phyloP scores from a whole-genome alignment of 64 coral and sea anemone genomes.

The Porites lutea region DNA sequence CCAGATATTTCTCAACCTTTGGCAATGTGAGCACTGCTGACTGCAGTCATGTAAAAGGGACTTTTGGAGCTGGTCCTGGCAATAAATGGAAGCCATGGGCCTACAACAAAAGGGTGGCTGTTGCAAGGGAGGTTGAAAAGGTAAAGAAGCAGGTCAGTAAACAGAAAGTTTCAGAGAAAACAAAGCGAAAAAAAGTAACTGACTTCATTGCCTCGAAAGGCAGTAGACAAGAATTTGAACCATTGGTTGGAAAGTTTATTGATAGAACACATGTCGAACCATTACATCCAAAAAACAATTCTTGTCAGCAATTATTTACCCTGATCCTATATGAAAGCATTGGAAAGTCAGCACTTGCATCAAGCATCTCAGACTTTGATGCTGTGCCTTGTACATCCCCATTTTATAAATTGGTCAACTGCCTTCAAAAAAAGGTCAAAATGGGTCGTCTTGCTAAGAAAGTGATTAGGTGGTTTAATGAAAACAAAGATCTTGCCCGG shows the following conservation, averaged over 20 bases:
- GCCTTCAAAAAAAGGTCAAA: conserved; percentile 48
- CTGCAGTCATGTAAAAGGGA: conserved; percentile 50
- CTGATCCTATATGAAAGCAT: conserved; percentile 60
- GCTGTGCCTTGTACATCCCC: conserved; percentile 49
- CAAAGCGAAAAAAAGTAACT: conserved; percentile 60
- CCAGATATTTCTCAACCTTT: conserved; percentile 71
- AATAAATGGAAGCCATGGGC: conserved; percentile 59
- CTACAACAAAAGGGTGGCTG: conserved; percentile 65
- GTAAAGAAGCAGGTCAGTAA: conserved; percentile 57
- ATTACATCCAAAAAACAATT: conserved; percentile 67
- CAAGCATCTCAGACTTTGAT: conserved; percentile 63
- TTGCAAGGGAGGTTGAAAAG: conserved; percentile 65
- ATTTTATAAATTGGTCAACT: conserved; percentile 66
- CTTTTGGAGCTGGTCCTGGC: conserved; percentile 53
- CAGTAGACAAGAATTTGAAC: conserved; percentile 66
- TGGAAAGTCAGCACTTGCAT: conserved; percentile 51
- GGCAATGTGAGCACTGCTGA: conserved; percentile 57
- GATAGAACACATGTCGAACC: conserved; percentile 50
- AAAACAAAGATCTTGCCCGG: not conserved
- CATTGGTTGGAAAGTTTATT: conserved; percentile 14
- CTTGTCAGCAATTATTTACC: conserved; percentile 56
- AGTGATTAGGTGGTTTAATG: conserved; percentile 77
- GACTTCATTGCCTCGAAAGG: conserved; percentile 29
- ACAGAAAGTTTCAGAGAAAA: conserved; percentile 27
- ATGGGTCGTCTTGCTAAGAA: conserved; percentile 45